phyloP scores from a whole-genome alignment of 2,797 vertebrate genomes.

The Lycodopsis pacificus region DNA sequence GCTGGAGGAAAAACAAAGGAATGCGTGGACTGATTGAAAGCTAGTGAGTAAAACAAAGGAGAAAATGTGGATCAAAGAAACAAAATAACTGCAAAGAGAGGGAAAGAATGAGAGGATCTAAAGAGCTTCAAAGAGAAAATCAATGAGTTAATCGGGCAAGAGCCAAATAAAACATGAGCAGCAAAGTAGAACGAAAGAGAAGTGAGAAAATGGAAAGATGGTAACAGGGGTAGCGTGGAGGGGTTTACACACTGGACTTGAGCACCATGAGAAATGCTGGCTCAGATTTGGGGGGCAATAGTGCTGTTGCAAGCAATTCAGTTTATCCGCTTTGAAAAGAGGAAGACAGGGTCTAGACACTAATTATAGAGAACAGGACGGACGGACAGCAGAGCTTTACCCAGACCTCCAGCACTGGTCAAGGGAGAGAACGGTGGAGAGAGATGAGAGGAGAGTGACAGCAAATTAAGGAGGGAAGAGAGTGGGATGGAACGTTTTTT shows the following conservation, averaged over 20 bases:
- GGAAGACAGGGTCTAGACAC: constrained; percentile 31
- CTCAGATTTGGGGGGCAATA: constrained; percentile 41
- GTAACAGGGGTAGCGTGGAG: background rate
- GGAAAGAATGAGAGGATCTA: background rate
- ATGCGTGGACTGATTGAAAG: constrained; percentile 13
- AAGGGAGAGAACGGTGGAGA: constrained; percentile 21
- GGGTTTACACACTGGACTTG: constrained; percentile 23
- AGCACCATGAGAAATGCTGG: constrained; percentile 35
- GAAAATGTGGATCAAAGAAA: constrained; percentile 25
- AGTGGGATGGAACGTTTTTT: background rate
- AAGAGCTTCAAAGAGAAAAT: constrained; percentile 21
- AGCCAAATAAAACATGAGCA: constrained; percentile 34
- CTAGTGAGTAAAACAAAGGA: constrained; percentile 34
- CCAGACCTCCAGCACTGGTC: constrained; percentile 35
- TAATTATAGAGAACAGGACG: constrained; percentile 43
- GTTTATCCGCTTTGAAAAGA: constrained; percentile 34
- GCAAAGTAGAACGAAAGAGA: constrained; percentile 6
- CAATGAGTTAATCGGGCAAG: constrained; percentile 30
- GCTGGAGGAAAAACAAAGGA: constrained; percentile 7
- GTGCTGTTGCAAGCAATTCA: constrained; percentile 44
- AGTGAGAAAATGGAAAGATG: background rate
- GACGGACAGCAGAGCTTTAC: constrained; percentile 22
- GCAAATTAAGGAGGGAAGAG: background rate
- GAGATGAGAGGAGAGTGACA: constrained; percentile 3
- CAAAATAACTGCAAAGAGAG: constrained; percentile 7